Evolutionary conservation across 2,888 invertebrate species (phyloP).

Genomic region (Tenthredo amoena): DNA sequence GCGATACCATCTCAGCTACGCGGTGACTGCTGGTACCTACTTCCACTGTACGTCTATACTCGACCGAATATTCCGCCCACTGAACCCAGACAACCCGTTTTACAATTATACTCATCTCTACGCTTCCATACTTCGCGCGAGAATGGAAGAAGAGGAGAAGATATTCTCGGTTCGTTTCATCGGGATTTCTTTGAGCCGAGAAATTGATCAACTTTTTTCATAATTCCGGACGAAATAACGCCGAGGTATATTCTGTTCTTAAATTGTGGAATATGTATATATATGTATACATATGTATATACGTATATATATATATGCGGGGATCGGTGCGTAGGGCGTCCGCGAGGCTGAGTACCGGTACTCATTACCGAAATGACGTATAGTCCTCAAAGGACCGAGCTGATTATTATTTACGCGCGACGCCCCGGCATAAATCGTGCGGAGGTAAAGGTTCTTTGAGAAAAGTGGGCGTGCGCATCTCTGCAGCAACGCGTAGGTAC

Average conservation of each 20-base stretch:
- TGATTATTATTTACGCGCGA: conserved; percentile 69
- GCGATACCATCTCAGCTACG: conserved; percentile 73
- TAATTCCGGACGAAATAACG: neutral
- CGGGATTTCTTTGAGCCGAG: neutral
- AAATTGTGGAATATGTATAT: neutral
- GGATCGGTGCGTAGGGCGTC: neutral
- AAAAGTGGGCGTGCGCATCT: conserved; percentile 44
- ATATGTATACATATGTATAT: too few relatives aligned
- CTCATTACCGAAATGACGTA: conserved; percentile 46
- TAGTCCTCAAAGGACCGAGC: conserved; percentile 53
- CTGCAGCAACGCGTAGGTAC: neutral
- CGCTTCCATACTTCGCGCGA: neutral
- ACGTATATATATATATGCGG: neutral
- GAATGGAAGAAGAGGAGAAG: conserved; percentile 46
- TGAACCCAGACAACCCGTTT: conserved; percentile 9
- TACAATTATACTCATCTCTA: neutral
- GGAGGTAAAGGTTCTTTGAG: neutral
- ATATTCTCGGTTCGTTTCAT: neutral
- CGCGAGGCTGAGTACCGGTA: conserved; percentile 28
- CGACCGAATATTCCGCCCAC: conserved; percentile 46
- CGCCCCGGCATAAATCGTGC: conserved; percentile 65
- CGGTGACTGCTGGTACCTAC: conserved; percentile 46
- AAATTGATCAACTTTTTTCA: neutral
- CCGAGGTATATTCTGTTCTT: neutral
- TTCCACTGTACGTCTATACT: conserved; percentile 22